phyloP scores from a whole-genome alignment of 2,888 invertebrate genomes.

The Chirona hameri region DNA sequence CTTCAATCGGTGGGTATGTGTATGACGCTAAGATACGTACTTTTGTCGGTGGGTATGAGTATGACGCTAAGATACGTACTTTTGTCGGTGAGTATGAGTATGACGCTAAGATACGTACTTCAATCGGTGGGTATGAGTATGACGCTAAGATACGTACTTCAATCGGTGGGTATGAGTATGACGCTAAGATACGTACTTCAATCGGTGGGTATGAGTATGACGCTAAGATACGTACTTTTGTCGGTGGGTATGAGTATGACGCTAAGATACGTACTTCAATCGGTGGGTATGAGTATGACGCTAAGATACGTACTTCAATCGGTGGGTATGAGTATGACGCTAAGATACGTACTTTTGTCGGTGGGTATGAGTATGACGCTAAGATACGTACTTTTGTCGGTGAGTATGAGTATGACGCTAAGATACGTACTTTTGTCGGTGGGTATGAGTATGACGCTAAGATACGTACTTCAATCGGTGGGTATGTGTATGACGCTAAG shows the following conservation, averaged over 20 bases:
- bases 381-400: not conserved
- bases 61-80: conserved; percentile 68
- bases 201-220: conserved; percentile 94
- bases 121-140: conserved; percentile 95
- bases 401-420: not conserved
- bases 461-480: not conserved
- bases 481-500: not conserved
- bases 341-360: conserved; percentile 59
- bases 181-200: conserved; percentile 49
- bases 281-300: conserved; percentile 91
- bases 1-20: not conserved
- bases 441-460: conserved; percentile 90
- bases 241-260: not conserved
- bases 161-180: not conserved
- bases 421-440: conserved; percentile 67
- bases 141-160: conserved; percentile 58
- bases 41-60: conserved; percentile 88
- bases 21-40: conserved; percentile 29
- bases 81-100: not conserved
- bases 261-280: conserved; percentile 55
- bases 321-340: not conserved
- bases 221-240: conserved; percentile 51
- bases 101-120: conserved; percentile 32
- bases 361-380: conserved; percentile 93
- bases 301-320: conserved; percentile 48